Evolutionary conservation across 2,113 vertebrate genomes (phyloP).

Genomic region (Thomomys bottae): DNA sequence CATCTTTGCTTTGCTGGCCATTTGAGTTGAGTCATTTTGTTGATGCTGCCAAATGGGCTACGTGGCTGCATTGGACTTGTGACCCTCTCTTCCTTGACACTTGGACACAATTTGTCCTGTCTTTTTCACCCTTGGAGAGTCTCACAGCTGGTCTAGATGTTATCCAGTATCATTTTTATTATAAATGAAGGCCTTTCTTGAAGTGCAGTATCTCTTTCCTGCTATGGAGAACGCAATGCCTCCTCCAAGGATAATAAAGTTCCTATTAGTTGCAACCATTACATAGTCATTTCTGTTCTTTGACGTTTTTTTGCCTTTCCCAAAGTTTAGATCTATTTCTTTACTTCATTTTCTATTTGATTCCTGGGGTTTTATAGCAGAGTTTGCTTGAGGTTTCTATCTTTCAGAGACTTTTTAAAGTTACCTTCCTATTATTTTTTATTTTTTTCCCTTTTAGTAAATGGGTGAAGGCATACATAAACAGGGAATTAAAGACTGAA

Average conservation of each 20-base stretch:
- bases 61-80: conserved; percentile 13
- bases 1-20: conserved; percentile 11
- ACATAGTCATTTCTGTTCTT: conserved; percentile 60
- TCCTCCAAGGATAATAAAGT: conserved; percentile 71
- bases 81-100: conserved; percentile 70
- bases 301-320: conserved; percentile 37
- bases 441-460: background rate
- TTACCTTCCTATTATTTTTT: too few relatives aligned
- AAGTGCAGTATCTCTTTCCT: conserved; percentile 63
- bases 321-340: conserved; percentile 63
- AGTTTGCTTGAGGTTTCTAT: conserved; percentile 53
- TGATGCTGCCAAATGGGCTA: conserved; percentile 61
- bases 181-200: conserved; percentile 81
- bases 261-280: conserved; percentile 61
- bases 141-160: conserved; percentile 81
- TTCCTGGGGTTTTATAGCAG: conserved; percentile 27
- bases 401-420: conserved; percentile 61
- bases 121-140: conserved; percentile 81
- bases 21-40: background rate
- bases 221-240: conserved; percentile 58
- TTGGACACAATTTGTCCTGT: conserved; percentile 80
- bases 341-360: conserved; percentile 50
- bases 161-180: conserved; percentile 80
- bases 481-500: background rate
- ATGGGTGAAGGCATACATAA: conserved; percentile 21